These are phyloP conservation scores for Proctacanthus coquilletti DNA, from an alignment of 1,140 invertebrate genomes.

Conservation along the genomic window DNA sequence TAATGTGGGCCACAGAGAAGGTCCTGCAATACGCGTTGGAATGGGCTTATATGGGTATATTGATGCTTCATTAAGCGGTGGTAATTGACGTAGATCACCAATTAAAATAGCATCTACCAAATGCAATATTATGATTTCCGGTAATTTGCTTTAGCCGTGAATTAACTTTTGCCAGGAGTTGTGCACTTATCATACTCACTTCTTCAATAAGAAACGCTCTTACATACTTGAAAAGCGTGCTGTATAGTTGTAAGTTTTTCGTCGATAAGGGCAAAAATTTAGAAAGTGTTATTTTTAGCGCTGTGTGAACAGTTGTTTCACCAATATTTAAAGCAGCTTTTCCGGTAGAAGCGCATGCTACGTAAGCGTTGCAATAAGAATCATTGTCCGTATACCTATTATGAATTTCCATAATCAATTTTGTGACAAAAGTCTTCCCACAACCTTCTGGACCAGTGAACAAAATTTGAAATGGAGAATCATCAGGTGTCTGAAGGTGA, in stretches of 20 bases:
- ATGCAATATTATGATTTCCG: neutral
- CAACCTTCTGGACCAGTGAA: too few species aligned
- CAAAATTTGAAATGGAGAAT: slow-evolving; percentile 6
- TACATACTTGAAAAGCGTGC: too few species aligned
- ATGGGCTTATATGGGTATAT: slow-evolving; percentile 11
- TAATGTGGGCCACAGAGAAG: slow-evolving; percentile 11
- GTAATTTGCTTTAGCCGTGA: slow-evolving; percentile 1
- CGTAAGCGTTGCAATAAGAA: slow-evolving; percentile 13
- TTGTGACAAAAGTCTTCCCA: too few species aligned
- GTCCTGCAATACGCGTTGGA: too few species aligned
- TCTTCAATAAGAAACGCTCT: slow-evolving; percentile 5
- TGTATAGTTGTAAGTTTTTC: too few species aligned
- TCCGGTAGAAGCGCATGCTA: slow-evolving; percentile 22
- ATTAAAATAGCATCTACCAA: slow-evolving; percentile 8
- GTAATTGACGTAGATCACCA: slow-evolving; percentile 1
- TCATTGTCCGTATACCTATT: neutral
- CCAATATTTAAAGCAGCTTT: slow-evolving; percentile 24
- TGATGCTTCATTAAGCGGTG: slow-evolving; percentile 10
- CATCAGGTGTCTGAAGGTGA: too few species aligned
- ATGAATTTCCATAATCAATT: neutral
- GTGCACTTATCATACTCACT: slow-evolving; percentile 10
- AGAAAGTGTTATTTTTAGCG: slow-evolving; percentile 15
- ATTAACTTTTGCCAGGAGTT: slow-evolving; percentile 7
- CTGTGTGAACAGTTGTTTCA: slow-evolving; percentile 21
- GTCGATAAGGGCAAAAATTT: too few species aligned